These are phyloP conservation scores for Gobius niger DNA, from an alignment of 2,113 vertebrate species.

Conservation along the genomic window DNA sequence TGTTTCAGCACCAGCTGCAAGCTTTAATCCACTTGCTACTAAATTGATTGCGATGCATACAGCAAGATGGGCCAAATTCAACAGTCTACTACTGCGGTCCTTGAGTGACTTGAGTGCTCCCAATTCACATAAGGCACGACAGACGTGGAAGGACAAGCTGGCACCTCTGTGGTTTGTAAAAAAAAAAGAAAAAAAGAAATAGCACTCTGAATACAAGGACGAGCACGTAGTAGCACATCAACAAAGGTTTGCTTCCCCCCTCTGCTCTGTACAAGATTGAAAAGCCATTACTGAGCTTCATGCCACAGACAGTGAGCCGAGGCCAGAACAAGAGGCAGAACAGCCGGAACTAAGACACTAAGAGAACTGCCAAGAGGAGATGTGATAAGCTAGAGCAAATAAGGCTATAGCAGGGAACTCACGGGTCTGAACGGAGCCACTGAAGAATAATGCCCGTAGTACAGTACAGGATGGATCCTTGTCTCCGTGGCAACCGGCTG, in stretches of 20 bases:
- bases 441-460: slow-evolving; percentile 97
- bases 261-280: slow-evolving; percentile 27
- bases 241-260: slow-evolving; percentile 37
- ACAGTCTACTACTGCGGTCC: slow-evolving; percentile 13
- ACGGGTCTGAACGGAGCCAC: slow-evolving; percentile 97
- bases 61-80: slow-evolving; percentile 24
- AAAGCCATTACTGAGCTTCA: slow-evolving; percentile 46
- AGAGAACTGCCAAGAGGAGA: slow-evolving; percentile 17
- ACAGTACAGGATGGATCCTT: slow-evolving; percentile 95
- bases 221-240: slow-evolving; percentile 45
- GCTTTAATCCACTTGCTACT: neutral
- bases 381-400: slow-evolving; percentile 23
- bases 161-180: slow-evolving; percentile 17
- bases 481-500: slow-evolving; percentile 94
- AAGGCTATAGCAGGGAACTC: slow-evolving; percentile 66
- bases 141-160: slow-evolving; percentile 32
- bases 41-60: slow-evolving; percentile 8
- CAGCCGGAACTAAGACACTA: slow-evolving; percentile 16
- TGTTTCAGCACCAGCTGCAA: no score
- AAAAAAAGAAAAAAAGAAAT: neutral
- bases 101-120: slow-evolving; percentile 23
- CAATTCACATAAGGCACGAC: slow-evolving; percentile 30
- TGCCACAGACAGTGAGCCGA: slow-evolving; percentile 31
- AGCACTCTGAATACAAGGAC: slow-evolving; percentile 39
- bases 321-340: slow-evolving; percentile 26